Evolutionary conservation across 2,888 invertebrate genomes (phyloP).

Genomic region (Apantesis nais): DNA sequence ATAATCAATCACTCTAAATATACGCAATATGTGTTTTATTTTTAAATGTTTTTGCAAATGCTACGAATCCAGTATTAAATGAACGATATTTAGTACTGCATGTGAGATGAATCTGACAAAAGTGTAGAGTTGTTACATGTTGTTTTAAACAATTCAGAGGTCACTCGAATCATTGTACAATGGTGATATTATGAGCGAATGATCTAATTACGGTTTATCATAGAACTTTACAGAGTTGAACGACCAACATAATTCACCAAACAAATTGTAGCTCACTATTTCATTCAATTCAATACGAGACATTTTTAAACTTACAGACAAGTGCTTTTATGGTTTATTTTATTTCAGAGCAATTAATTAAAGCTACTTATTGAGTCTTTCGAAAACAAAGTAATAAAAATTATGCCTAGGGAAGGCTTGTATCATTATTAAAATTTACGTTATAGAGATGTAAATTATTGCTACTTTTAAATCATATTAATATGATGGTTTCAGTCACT

Average conservation of each 20-base stretch:
- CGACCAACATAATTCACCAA: constrained; percentile 46
- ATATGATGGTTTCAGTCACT: no score
- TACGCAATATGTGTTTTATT: constrained; percentile 5
- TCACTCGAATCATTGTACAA: constrained; percentile 38
- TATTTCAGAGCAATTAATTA: constrained; percentile 20
- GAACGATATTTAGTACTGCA: background rate
- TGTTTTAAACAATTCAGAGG: constrained; percentile 37
- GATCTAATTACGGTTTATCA: constrained; percentile 50
- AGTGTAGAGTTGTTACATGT: constrained; percentile 16
- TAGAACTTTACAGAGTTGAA: constrained; percentile 49
- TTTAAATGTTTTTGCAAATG: constrained; percentile 16
- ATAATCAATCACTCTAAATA: no score
- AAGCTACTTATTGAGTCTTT: background rate
- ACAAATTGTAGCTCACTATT: constrained; percentile 28
- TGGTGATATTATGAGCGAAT: constrained; percentile 45
- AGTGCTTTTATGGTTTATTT: constrained; percentile 20
- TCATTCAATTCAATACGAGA: background rate
- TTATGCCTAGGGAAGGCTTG: background rate
- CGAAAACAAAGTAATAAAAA: background rate
- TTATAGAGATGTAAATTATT: no score
- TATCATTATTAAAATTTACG: background rate
- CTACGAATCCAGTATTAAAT: background rate
- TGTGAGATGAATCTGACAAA: constrained; percentile 14
- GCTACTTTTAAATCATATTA: no score
- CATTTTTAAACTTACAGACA: background rate